Base-by-base conservation (phyloP, 2,113 vertebrate species). In the Hyaena hyaena region DNA sequence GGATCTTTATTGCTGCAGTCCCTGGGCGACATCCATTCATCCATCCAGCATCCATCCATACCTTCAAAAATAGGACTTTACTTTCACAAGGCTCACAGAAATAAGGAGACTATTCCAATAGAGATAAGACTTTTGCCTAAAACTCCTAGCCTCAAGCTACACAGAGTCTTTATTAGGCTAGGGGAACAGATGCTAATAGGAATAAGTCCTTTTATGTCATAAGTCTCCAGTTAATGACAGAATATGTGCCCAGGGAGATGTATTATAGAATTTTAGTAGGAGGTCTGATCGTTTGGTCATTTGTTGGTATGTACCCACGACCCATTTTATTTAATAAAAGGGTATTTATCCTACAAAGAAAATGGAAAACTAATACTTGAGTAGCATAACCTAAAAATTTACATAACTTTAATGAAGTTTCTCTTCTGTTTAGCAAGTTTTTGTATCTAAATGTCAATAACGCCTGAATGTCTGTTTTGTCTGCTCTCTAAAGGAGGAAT, bases 381-480 rank as follows among this genome's bases (percentile, higher is more conserved):
- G 28, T 80, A 93, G 8, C 73, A 48, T 95, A 55, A 84, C 48
- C 39, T 90, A 94, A 92, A 92, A 77, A 61, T 73, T 92, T 95
- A 39, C 55, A 90, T 35, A 80, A 74, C 84, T 93, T 93, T 90
- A 89, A 50, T 95, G 39, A 14, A 69, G 69, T 84, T 8, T 93
- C 35, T 84, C 28, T 76, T 95, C 5, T 21, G 15, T 84, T 95
- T 90, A 92, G 33, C 65, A 74, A 63, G 23, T n/a, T 97, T 90
- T 93, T 90, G 2, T 35, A 19, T 86, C 15, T 43, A 7, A 61
- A 26, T 96, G 14, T 39, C 17, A 71, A 3, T 92, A 58, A 50
- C 45, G 8, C 26, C 69, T 9, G 58, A 61, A 61, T 61, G 10
- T 84, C n/a, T 95, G 0, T 91, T 93, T 82, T 91, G 35, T 88